A percentile compares a stretch with the other conserved stretches of the same genome.
These are phyloP conservation scores for Coptotermes formosanus DNA, from an alignment of 1,140 invertebrate species.

Conservation along the genomic window DNA sequence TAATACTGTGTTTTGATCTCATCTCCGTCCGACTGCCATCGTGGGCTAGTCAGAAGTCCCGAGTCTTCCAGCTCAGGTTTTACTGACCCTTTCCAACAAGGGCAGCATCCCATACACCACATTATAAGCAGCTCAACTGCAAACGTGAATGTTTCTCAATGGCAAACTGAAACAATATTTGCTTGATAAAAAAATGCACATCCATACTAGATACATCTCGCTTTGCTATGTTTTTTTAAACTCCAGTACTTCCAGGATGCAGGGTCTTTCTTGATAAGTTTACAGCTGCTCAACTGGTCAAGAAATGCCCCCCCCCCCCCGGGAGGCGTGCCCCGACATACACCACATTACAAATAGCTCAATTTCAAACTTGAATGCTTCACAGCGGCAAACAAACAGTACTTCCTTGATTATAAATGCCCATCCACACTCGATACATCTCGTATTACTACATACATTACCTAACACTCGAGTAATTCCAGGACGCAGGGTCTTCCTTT, in stretches of 20 bases:
- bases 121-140: neutral
- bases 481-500: too few relatives aligned
- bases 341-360: neutral
- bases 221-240: too few relatives aligned
- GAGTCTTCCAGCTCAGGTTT: neutral
- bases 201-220: too few relatives aligned
- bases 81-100: neutral
- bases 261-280: too few relatives aligned
- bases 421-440: too few relatives aligned
- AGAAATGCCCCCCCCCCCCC: too few relatives aligned
- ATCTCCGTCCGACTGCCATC: neutral
- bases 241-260: too few relatives aligned
- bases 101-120: conserved; percentile 8
- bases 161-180: conserved; percentile 20
- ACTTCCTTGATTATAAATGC: neutral
- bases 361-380: conserved; percentile 15
- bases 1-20: conserved; percentile 22
- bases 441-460: too few relatives aligned
- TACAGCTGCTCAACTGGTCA: too few relatives aligned
- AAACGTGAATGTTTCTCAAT: conserved; percentile 19
- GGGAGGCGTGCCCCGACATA: neutral
- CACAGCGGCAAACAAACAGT: conserved; percentile 5
- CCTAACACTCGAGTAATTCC: too few relatives aligned
- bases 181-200: neutral
- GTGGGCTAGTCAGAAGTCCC: conserved; percentile 18